Percentiles rank a stretch among this genome's conserved stretches.
Conservation (phyloP, 2,888 invertebrate species). For the Harpalus rubripes region DNA sequence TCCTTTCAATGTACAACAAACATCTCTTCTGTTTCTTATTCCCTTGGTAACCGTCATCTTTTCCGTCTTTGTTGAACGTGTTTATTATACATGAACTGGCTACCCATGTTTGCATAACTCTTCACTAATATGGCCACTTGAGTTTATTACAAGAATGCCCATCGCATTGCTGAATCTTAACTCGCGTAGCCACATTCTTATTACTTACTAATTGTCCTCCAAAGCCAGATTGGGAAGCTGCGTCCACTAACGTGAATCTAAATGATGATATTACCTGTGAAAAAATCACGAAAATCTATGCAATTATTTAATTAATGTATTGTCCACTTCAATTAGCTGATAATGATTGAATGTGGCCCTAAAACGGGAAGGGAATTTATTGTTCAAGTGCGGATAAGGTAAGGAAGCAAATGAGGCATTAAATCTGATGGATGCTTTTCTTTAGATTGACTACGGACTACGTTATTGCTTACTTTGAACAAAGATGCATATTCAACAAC, state of each 20-base stretch:
- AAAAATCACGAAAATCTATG: constrained; percentile 61
- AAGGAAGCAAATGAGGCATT: constrained; percentile 6
- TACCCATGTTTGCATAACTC: constrained; percentile 49
- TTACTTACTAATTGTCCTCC: constrained; percentile 60
- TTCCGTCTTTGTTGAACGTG: not conserved
- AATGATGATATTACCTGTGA: constrained; percentile 57
- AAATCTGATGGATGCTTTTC: constrained; percentile 9
- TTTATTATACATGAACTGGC: constrained; percentile 43
- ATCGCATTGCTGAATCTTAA: constrained; percentile 62
- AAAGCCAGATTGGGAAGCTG: constrained; percentile 34
- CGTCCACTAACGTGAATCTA: constrained; percentile 36
- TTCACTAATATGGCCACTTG: constrained; percentile 44
- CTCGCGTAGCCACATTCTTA: constrained; percentile 57
- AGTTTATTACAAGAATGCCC: constrained; percentile 54
- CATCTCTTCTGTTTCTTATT: too few relatives aligned
- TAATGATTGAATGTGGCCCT: constrained; percentile 57
- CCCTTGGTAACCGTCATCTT: too few relatives aligned
- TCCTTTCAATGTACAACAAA: not conserved
- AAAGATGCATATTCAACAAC: constrained; percentile 28
- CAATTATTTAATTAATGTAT: constrained; percentile 64
- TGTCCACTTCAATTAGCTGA: constrained; percentile 57
- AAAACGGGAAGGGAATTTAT: constrained; percentile 51
- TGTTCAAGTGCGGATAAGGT: constrained; percentile 14
- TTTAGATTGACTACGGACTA: not conserved
- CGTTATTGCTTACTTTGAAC: constrained; percentile 6